A percentile compares a stretch with the other conserved stretches of the same genome.
These are phyloP conservation scores for Tenualosa ilisha DNA, from an alignment of 2,797 vertebrate genomes.

Conservation along the genomic window DNA sequence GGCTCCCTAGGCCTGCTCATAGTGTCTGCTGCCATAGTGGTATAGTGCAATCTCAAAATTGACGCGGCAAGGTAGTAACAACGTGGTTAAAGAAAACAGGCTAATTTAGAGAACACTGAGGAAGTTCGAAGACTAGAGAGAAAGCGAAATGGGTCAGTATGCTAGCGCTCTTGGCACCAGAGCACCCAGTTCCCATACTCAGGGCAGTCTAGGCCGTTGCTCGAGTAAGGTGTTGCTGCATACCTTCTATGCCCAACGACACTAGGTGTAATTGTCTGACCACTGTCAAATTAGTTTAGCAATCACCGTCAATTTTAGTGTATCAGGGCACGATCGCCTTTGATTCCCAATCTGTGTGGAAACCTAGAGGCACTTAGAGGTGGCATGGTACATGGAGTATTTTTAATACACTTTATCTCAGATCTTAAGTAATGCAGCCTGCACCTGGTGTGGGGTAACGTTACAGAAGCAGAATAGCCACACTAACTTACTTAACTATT, in stretches of 20 bases:
- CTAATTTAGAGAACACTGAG: conserved; percentile 40
- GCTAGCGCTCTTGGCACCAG: conserved; percentile 66
- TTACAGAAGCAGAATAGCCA: background rate
- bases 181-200: conserved; percentile 65
- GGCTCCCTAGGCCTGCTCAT: background rate
- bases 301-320: background rate
- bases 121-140: conserved; percentile 51
- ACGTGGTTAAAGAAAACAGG: conserved; percentile 1
- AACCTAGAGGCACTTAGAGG: too few relatives aligned
- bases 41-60: background rate
- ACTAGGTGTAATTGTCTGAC: background rate
- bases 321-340: background rate
- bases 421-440: background rate
- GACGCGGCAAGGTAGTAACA: background rate
- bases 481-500: too few relatives aligned
- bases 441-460: background rate
- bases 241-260: background rate
- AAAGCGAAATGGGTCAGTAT: conserved; percentile 70
- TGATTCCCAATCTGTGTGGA: background rate
- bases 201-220: conserved; percentile 31
- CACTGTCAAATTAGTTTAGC: background rate
- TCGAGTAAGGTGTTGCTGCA: background rate
- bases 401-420: too few relatives aligned
- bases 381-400: too few relatives aligned
- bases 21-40: background rate